Base-by-base conservation (phyloP, 2,113 vertebrate species). In the Hiodon alosoides region DNA sequence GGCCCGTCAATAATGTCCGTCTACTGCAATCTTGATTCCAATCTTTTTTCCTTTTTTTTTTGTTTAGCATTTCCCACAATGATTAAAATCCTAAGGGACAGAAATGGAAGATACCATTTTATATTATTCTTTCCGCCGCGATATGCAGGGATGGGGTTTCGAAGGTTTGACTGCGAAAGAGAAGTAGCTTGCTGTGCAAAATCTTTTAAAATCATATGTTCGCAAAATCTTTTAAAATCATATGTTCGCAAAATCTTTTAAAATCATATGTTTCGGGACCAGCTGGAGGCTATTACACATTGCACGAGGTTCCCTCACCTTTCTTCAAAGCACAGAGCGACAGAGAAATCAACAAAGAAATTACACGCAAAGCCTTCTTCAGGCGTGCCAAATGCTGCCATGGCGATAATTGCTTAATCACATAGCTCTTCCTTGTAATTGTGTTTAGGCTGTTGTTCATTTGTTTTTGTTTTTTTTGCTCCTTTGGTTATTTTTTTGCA, bases 331-430 rank as follows among this genome's bases (percentile, higher is more conserved):
- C 31, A 31, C 31, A 31, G 31, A 31, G 31, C 31, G 31, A 31
- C 31, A 31, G 31, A 31, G 31, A 31, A 31, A 31, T 31, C 31
- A 31, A 31, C 31, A 31, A 31, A 31, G 31, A 31, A 31, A 31
- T 31, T 31, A 31, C 31, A 31, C 31, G 31, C 31, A 31, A 31
- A 31, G 31, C 31, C 31, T 31, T 31, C 31, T 31, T 31, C 31
- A 1, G 31, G 31, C 31, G 31, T 31, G 31, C 31, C 31, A 31
- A 31, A 31, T 31, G 11, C 6, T 61, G 69, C 52, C 71, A 61
- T 6, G 57, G 46, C 16, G 58, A 60, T 61, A 61, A 72, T 61
- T 61, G 13, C 61, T 60, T 60, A 72, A 72, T 61, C 71, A 61
- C 55, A 61, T n/a, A 60, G 59, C 48, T 57, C 50, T 50, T n/a